phyloP scores from a whole-genome alignment of 2,113 vertebrate genomes.

The Erythrocercus mccallii region DNA sequence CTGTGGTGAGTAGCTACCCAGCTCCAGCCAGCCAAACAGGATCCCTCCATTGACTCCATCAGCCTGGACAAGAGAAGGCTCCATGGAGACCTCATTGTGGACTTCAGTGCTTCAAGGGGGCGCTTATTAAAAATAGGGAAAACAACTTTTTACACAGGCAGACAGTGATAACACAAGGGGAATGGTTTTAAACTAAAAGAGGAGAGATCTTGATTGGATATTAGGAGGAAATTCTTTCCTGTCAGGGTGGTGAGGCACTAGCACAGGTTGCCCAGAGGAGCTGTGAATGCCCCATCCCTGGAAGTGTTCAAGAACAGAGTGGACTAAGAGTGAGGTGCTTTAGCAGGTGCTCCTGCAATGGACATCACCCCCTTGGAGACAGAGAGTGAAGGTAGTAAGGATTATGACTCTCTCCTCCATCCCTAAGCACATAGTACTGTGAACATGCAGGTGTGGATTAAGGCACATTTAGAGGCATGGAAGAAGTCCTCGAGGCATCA shows the following conservation, averaged over 20 bases:
- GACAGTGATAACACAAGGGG: background rate
- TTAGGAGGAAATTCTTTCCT: background rate
- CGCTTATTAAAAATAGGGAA: background rate
- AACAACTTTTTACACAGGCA: background rate
- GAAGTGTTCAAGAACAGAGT: background rate
- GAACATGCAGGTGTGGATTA: background rate
- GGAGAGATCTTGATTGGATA: background rate
- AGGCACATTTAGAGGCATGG: background rate
- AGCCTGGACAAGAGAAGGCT: background rate
- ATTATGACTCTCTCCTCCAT: background rate
- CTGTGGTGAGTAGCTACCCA: background rate
- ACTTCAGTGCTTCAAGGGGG: background rate
- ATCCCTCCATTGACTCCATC: background rate
- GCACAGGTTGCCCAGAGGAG: background rate
- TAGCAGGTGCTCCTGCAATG: background rate
- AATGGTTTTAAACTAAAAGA: background rate
- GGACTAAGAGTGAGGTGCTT: background rate
- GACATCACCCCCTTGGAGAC: background rate
- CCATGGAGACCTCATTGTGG: background rate
- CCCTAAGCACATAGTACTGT: background rate
- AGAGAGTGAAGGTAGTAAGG: background rate
- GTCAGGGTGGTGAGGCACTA: background rate
- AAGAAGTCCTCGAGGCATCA: background rate
- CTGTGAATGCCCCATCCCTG: background rate
- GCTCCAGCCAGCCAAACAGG: background rate